phyloP scores from a whole-genome alignment of 2,113 vertebrate species.

The Manacus vitellinus region DNA sequence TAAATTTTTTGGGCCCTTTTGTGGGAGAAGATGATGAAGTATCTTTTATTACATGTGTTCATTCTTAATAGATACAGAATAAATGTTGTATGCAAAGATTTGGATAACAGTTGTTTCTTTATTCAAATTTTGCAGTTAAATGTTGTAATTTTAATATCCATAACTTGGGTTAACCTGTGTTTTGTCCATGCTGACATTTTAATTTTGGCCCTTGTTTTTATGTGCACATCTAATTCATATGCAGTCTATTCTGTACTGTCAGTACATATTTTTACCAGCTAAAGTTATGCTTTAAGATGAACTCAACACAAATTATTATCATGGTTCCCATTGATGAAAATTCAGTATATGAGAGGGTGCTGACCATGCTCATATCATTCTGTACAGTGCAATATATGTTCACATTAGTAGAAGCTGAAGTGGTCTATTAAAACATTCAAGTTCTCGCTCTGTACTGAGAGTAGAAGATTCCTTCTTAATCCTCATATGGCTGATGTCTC shows the following conservation, averaged over 20 bases:
- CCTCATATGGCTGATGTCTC: constrained; percentile 50
- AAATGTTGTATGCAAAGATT: background rate
- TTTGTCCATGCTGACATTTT: background rate
- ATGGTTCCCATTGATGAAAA: background rate
- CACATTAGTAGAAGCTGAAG: background rate
- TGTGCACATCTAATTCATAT: background rate
- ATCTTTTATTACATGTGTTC: rapidly evolving
- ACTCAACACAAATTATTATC: background rate
- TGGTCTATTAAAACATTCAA: background rate
- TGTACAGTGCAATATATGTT: background rate
- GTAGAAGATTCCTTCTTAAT: constrained; percentile 53
- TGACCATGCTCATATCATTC: background rate
- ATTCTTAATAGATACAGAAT: background rate
- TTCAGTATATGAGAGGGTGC: background rate
- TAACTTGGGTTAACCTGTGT: background rate
- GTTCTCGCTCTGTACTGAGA: background rate
- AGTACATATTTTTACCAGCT: background rate
- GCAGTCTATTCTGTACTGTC: background rate
- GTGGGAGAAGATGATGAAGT: background rate
- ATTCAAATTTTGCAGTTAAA: background rate
- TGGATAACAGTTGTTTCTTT: rapidly evolving
- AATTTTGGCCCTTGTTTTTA: background rate
- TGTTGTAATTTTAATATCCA: background rate
- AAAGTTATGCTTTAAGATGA: background rate
- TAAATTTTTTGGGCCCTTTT: background rate